These are phyloP conservation scores for Macaca mulatta DNA, from an alignment of 2,113 vertebrate species.

Conservation along the genomic window DNA sequence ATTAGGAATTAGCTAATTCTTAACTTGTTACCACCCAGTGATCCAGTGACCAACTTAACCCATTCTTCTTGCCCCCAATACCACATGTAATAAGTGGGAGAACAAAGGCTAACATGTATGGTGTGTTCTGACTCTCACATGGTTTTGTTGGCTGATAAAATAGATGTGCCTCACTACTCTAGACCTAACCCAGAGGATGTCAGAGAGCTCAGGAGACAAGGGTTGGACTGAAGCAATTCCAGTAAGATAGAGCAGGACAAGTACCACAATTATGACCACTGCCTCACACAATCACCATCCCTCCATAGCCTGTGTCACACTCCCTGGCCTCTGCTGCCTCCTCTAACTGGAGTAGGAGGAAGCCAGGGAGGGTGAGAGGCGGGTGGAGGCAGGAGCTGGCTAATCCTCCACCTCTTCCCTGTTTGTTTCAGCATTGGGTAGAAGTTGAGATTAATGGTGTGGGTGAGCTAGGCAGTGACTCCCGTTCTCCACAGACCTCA, in stretches of 20 bases:
- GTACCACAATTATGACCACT: not conserved
- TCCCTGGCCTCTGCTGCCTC: not conserved
- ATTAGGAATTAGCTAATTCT: not conserved
- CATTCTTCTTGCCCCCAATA: not conserved
- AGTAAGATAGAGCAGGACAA: not conserved
- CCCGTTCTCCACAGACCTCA: not conserved
- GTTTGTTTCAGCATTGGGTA: not conserved
- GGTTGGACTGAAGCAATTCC: not conserved
- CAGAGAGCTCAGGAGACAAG: not conserved
- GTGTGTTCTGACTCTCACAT: not conserved
- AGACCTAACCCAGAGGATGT: not conserved
- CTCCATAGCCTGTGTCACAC: rapidly evolving
- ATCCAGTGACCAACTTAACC: not conserved
- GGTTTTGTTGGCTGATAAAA: not conserved
- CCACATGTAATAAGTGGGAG: not conserved
- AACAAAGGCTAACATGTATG: not conserved
- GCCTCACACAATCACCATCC: not conserved
- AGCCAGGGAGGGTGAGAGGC: not conserved
- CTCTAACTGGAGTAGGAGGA: not conserved
- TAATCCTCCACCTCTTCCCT: not conserved
- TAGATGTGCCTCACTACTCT: not conserved
- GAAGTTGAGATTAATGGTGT: not conserved
- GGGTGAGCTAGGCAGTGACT: not conserved
- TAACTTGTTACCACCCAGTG: not conserved
- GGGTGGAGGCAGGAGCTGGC: too few relatives aligned